These are phyloP conservation scores for Spinibarbus caldwelli DNA, from an alignment of 2,797 vertebrate genomes.

Conservation along the genomic window DNA sequence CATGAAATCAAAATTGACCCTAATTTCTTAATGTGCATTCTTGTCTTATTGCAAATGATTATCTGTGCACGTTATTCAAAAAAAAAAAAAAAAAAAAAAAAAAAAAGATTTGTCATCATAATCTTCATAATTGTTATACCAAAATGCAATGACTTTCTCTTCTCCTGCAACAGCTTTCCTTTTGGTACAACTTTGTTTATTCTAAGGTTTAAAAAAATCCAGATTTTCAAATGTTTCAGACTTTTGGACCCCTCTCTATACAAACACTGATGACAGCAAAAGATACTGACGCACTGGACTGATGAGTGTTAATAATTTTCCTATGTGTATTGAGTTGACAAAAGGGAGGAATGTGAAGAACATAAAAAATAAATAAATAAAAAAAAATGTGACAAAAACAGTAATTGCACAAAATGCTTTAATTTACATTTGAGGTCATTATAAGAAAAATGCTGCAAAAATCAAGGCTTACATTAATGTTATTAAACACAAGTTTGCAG, in stretches of 20 bases:
- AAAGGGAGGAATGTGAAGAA: not conserved
- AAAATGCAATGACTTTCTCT: not conserved
- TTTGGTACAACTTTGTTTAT: not conserved
- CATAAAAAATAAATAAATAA: no score
- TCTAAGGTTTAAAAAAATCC: not conserved
- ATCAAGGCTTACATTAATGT: not conserved
- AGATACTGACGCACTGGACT: not conserved
- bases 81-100: not conserved
- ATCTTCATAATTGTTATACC: not conserved
- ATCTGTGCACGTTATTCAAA: not conserved
- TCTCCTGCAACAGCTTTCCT: not conserved
- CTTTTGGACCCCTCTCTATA: conserved; percentile 12
- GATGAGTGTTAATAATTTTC: conserved; percentile 5
- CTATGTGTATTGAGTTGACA: not conserved
- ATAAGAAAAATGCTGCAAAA: not conserved
- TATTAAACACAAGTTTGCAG: not conserved
- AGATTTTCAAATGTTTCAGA: not conserved
- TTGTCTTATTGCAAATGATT: not conserved
- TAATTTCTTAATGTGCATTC: not conserved
- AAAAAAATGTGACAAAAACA: not conserved
- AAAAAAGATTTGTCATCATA: not conserved
- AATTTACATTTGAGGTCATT: not conserved
- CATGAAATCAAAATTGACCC: not conserved
- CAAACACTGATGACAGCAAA: not conserved
- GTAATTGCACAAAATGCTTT: not conserved